A percentile compares a stretch with the other conserved stretches of the same genome.
Evolutionary conservation across 2,113 vertebrate genomes (phyloP).

Genomic region (Fulmarus glacialis): DNA sequence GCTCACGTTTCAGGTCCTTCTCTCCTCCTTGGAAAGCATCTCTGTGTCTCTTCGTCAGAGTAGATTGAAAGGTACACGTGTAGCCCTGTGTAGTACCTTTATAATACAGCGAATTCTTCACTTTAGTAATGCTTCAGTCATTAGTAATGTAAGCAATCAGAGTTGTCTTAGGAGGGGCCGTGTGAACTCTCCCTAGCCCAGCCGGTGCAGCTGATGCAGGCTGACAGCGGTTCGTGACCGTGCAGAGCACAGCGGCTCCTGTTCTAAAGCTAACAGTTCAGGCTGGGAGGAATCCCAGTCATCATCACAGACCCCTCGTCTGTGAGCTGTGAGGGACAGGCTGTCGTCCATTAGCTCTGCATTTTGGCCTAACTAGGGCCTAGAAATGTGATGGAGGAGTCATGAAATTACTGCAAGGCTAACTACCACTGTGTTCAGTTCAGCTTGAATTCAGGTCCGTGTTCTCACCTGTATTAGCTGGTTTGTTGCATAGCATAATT

Average conservation of each 20-base stretch:
- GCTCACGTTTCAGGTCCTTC: not conserved
- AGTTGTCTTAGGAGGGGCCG: not conserved
- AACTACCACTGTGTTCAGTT: not conserved
- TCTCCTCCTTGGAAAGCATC: not conserved
- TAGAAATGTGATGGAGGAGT: not conserved
- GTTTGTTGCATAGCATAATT: not conserved
- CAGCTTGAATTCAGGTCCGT: not conserved
- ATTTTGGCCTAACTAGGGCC: not conserved
- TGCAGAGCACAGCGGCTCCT: not conserved
- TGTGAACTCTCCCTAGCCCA: not conserved
- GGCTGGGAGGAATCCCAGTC: accelerated
- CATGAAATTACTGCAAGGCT: not conserved
- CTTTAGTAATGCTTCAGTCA: not conserved
- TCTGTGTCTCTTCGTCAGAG: not conserved
- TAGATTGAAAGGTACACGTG: not conserved
- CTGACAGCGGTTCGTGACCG: not conserved
- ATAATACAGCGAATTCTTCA: not conserved
- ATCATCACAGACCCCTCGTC: not conserved
- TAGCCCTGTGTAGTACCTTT: not conserved
- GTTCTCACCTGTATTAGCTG: not conserved
- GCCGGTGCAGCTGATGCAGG: not conserved
- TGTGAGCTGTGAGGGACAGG: not conserved
- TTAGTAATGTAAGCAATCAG: not conserved
- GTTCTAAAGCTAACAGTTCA: not conserved
- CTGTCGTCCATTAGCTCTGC: not conserved